Evolutionary conservation across 2,113 vertebrate genomes (phyloP).

Genomic region (Cacatua alba): DNA sequence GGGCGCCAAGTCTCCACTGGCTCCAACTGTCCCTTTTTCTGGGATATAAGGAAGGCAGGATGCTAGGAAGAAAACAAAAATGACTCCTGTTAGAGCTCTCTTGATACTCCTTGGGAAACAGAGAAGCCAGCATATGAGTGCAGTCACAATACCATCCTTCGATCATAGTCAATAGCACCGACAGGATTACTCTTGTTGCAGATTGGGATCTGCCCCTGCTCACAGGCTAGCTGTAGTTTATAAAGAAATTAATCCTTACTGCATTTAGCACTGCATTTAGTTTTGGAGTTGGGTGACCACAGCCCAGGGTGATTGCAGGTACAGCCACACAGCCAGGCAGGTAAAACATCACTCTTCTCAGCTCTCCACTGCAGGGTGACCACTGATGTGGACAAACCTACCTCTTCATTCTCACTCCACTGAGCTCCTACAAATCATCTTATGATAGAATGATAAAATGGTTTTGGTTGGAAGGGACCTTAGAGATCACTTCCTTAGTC

Average conservation of each 20-base stretch:
- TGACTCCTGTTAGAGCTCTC: not conserved
- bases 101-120: not conserved
- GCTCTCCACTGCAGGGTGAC: not conserved
- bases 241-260: not conserved
- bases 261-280: not conserved
- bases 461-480: not conserved
- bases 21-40: slow-evolving; percentile 96
- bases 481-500: not conserved
- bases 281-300: not conserved
- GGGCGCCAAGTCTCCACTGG: slow-evolving; percentile 95
- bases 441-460: not conserved
- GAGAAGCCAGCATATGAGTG: not conserved
- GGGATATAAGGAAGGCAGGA: slow-evolving; percentile 96
- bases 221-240: not conserved
- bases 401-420: not conserved
- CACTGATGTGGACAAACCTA: not conserved
- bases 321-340: not conserved
- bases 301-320: not conserved
- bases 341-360: not conserved
- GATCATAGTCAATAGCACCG: not conserved
- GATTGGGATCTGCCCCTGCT: not conserved
- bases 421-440: not conserved
- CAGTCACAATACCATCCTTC: not conserved
- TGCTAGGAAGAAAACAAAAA: slow-evolving; percentile 72
- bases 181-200: not conserved